phyloP scores from a whole-genome alignment of 1,140 invertebrate species.

The Tribolium castaneum region DNA sequence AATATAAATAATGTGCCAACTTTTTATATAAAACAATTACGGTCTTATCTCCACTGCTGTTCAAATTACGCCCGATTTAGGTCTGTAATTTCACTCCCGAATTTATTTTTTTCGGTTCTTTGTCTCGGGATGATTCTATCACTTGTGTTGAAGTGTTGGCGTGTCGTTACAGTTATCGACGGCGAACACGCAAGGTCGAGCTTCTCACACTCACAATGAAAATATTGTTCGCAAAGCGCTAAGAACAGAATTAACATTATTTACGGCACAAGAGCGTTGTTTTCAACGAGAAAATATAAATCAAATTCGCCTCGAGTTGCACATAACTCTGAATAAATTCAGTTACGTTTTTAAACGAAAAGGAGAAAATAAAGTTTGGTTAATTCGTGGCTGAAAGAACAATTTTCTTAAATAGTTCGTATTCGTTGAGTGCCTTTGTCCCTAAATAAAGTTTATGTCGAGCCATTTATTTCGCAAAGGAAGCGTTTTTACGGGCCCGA shows the following conservation, averaged over 20 bases:
- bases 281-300: slow-evolving; percentile 9
- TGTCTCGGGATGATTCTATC: not conserved
- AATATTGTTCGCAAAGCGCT: slow-evolving; percentile 27
- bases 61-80: not conserved
- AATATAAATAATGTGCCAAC: slow-evolving; percentile 17
- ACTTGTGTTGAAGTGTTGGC: too few relatives aligned
- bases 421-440: slow-evolving; percentile 37
- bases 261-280: slow-evolving; percentile 14
- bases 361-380: not conserved
- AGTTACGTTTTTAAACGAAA: slow-evolving; percentile 7
- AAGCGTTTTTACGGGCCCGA: slow-evolving; percentile 42
- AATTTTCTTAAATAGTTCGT: slow-evolving; percentile 46
- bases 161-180: slow-evolving; percentile 16
- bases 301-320: not conserved
- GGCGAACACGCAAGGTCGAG: not conserved
- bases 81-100: too few relatives aligned
- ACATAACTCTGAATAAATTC: not conserved
- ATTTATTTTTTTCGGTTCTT: not conserved
- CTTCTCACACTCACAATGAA: slow-evolving; percentile 19
- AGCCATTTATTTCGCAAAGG: slow-evolving; percentile 40
- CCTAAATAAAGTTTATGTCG: slow-evolving; percentile 42
- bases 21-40: slow-evolving; percentile 1
- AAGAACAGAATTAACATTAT: slow-evolving; percentile 29
- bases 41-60: not conserved
- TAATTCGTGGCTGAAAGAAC: slow-evolving; percentile 14